Conservation (phyloP, 1,140 invertebrate species). For the Drosophila pectinifera region DNA sequence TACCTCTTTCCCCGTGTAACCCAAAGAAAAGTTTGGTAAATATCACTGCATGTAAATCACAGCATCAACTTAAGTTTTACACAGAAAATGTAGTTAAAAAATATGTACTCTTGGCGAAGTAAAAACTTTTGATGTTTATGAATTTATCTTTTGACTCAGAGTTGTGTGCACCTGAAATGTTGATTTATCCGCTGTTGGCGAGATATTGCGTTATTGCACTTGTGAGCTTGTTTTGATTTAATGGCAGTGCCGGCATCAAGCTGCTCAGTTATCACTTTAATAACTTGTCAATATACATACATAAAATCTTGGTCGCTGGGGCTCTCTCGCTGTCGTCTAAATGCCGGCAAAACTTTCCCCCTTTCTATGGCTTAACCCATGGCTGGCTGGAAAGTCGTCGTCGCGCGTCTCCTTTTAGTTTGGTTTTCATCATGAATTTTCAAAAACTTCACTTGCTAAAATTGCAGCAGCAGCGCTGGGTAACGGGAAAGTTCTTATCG, state of each 20-base stretch:
- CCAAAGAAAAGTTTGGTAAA: constrained; percentile 2
- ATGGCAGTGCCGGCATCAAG: constrained; percentile 35
- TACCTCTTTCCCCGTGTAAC: neutral
- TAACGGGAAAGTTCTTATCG: constrained; percentile 61
- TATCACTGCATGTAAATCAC: constrained; percentile 23
- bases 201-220: constrained; percentile 20
- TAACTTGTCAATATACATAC: constrained; percentile 73
- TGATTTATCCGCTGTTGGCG: constrained; percentile 16
- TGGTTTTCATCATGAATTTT: constrained; percentile 83
- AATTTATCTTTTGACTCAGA: constrained; percentile 25
- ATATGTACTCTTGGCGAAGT: constrained; percentile 5
- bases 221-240: constrained; percentile 62
- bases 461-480: constrained; percentile 55
- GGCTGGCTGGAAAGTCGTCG: constrained; percentile 16
- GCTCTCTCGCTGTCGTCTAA: constrained; percentile 8
- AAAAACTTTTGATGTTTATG: constrained; percentile 29
- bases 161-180: constrained; percentile 23
- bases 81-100: constrained; percentile 20
- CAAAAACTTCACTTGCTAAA: constrained; percentile 68
- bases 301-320: constrained; percentile 43
- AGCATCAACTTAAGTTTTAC: constrained; percentile 5
- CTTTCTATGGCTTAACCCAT: constrained; percentile 33
- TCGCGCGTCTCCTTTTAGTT: constrained; percentile 72
- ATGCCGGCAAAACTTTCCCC: constrained; percentile 39
- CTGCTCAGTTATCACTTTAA: constrained; percentile 70